Base-by-base conservation (phyloP, 2,113 vertebrate genomes). In the Cyanoderma ruficeps region DNA sequence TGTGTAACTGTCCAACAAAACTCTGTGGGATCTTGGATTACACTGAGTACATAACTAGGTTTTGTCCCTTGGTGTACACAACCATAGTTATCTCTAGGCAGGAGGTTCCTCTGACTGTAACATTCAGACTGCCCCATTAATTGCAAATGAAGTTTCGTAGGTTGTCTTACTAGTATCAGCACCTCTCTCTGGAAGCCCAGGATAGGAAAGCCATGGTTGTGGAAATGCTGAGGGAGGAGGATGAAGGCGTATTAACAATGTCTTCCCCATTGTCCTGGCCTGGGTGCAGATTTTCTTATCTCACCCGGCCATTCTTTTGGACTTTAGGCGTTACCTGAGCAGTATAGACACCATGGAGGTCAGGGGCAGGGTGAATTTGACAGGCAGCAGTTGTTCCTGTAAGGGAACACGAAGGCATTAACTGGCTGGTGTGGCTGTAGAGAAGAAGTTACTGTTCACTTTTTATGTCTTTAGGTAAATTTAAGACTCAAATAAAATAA, bases 361-460 rank as follows among this genome's bases (percentile, higher is more conserved):
- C 11, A 30, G 35, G 42, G 52, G 11, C 2, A 4, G 6, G 0
- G 0, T 33, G 57, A 71, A 10, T 23, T 55, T 55, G 35, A 8
- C 8, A 2, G 13, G 52, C 49, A 22, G 30, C 25, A 55, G 6
- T 13, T 33, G 30, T 30, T 93, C 24, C 37, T 69, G 4, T 79
- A 15, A 39, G 61, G 88, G 55, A 47, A 47, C 46, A 55, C 30
- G 59, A 42, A 63, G 55, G 52, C 60, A 65, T 27, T 89, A 56
- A 70, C 6, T 89, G 46, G 30, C 46, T 44, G 63, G 24, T 35
- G 71, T 83, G 61, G 37, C 39, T 52, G 28, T 79, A 57, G 33
- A 37, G 60, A 79, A 72, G 77, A 76, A 64, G 49, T 50, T 71
- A 50, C 9, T 39, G 23, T 50, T 65, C 64, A 3, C 56, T 69